Conservation (phyloP, 2,797 vertebrate genomes). For the Sebastes steindachneri region DNA sequence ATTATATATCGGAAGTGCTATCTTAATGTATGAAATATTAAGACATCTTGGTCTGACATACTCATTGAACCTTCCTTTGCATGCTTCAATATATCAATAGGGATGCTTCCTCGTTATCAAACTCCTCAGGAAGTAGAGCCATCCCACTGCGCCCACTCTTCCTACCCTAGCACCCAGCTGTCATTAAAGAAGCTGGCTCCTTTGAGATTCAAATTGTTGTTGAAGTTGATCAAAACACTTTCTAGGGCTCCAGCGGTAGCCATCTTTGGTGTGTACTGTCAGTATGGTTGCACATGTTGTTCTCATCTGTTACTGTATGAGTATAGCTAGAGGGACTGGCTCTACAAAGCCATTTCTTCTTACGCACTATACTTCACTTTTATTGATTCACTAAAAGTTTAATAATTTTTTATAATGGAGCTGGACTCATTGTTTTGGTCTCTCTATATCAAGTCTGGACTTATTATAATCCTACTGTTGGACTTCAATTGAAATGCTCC, state of each 20-base stretch:
- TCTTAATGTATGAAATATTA: background rate
- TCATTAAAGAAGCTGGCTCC: background rate
- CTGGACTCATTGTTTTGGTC: background rate
- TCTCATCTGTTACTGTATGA: background rate
- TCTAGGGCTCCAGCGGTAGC: background rate
- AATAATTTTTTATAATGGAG: background rate
- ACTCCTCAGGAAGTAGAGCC: background rate
- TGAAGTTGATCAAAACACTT: conserved; percentile 5
- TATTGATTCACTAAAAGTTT: background rate
- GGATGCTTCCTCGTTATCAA: background rate
- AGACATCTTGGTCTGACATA: background rate
- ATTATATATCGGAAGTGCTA: background rate
- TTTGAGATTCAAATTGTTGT: conserved; percentile 2
- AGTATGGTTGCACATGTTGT: background rate
- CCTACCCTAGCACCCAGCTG: background rate
- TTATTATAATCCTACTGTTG: background rate
- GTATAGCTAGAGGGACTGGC: background rate
- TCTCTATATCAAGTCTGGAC: background rate
- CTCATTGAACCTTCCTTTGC: background rate
- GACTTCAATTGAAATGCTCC: background rate
- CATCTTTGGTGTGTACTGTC: background rate
- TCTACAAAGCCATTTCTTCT: background rate
- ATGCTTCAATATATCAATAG: background rate
- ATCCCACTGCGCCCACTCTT: background rate
- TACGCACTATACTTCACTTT: background rate